These are phyloP conservation scores for Polymixis flavicincta DNA, from an alignment of 2,888 invertebrate genomes.

Conservation along the genomic window DNA sequence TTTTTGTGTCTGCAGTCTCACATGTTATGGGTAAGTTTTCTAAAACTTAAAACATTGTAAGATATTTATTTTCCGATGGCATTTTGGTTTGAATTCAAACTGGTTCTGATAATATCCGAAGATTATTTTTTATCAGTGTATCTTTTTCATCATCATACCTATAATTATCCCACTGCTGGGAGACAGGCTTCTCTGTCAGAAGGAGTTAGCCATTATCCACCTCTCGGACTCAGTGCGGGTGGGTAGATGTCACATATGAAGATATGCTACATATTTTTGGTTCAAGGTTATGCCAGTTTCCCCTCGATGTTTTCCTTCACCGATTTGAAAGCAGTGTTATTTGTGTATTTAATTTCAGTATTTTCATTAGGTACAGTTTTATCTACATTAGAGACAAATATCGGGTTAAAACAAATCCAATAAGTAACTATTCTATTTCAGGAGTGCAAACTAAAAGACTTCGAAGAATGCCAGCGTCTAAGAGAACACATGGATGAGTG, in stretches of 20 bases:
- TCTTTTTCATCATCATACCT: no score
- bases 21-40: conserved; percentile 59
- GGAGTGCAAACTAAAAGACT: conserved; percentile 79
- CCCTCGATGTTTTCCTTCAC: no score
- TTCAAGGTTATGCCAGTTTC: no score
- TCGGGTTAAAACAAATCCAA: background rate
- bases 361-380: background rate
- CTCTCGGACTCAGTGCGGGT: no score
- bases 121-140: background rate
- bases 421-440: conserved; percentile 67
- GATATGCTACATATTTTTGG: no score
- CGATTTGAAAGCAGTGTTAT: no score
- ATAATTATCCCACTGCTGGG: no score
- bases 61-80: background rate
- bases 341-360: no score
- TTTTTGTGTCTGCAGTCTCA: conserved; percentile 79
- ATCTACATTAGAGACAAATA: background rate
- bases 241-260: no score
- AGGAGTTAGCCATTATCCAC: no score
- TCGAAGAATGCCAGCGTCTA: conserved; percentile 74
- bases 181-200: no score
- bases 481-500: conserved; percentile 69
- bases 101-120: background rate
- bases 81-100: background rate
- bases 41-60: background rate